A percentile compares a stretch with the other conserved stretches of the same genome.
Conservation (phyloP, 2,888 invertebrate genomes). For the Clepsis dumicolana region DNA sequence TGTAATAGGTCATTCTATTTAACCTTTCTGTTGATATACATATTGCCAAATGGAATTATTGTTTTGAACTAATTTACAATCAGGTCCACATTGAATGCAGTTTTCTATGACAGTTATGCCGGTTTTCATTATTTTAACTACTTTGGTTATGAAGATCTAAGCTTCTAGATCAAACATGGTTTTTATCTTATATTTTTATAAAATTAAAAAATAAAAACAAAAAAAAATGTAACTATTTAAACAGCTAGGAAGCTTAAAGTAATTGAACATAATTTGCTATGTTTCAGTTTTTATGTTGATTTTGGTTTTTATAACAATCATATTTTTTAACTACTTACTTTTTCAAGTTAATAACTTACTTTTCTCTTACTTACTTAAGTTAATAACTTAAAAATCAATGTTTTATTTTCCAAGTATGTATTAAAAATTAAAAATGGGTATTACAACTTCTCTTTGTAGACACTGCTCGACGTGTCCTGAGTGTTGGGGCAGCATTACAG, state of each 20-base stretch:
- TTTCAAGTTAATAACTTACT: no score
- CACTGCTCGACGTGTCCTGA: slow-evolving; percentile 79
- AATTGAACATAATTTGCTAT: no score
- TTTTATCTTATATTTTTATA: background rate
- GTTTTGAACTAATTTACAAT: background rate
- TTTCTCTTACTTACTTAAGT: no score
- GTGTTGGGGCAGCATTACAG: slow-evolving; percentile 80
- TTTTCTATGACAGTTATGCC: background rate
- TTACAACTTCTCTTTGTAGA: slow-evolving; percentile 60
- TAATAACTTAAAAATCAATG: no score
- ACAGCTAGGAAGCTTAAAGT: no score
- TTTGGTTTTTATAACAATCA: no score
- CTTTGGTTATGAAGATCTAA: background rate
- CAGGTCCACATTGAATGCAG: background rate
- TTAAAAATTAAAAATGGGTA: no score
- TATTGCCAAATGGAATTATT: background rate
- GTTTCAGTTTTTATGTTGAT: no score
- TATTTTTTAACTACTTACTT: no score
- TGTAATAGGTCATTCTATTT: slow-evolving; percentile 12
- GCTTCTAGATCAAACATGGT: background rate
- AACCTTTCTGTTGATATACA: background rate
- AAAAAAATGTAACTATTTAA: no score
- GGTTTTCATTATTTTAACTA: background rate
- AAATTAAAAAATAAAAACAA: no score
- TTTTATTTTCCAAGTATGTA: no score